Evolutionary conservation across 2,888 invertebrate species (phyloP), one percentile per base, ranked within the genome.

Genomic region (Lasioglossum zephyrum): DNA sequence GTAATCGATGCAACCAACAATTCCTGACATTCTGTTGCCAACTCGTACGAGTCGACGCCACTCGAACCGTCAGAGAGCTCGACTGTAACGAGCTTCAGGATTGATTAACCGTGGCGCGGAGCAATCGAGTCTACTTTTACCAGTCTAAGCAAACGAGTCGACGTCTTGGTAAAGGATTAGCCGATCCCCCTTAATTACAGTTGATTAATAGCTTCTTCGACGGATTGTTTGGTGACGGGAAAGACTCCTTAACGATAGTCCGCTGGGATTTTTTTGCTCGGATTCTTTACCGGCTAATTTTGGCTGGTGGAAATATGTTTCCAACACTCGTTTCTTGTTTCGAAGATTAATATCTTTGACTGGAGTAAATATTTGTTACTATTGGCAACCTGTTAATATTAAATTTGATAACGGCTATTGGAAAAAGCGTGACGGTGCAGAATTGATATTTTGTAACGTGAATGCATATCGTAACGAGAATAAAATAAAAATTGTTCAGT

Each of bases 21-120:
- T 93, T 92, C 92, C 89, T 89, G 90, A 90, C 93, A 91, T 94
- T 92, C 92, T 90, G 89, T 92, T 89, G 91, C 89, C 88, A 85
- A 88, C 83, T 84, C 82, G 87, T 85, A 88, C 88, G 88, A 87
- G 90, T 88, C 85, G 84, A 89, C 91, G 88, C 74, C 84, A 75
- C 81, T 83, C 85, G 86, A 84, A 82, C 84, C 86, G 79, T 82
- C 82, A 63, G 78, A 69, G 84, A 83, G 86, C 86, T 77, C 85
- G 88, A 74, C 87, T 86, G 87, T 93, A 92, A 93, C 90, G 90
- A 92, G 90, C 90, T 87, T 72, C 87, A 84, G 88, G 93, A 92
- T 93, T 92, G 93, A 93, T 93, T 93, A 93, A 93, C 91, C 90
- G 87, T 89, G 86, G 79, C 79, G 91, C 84, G 72, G 84, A 77